Evolutionary conservation across 2,113 vertebrate species (phyloP).

Genomic region (Clinocottus analis): DNA sequence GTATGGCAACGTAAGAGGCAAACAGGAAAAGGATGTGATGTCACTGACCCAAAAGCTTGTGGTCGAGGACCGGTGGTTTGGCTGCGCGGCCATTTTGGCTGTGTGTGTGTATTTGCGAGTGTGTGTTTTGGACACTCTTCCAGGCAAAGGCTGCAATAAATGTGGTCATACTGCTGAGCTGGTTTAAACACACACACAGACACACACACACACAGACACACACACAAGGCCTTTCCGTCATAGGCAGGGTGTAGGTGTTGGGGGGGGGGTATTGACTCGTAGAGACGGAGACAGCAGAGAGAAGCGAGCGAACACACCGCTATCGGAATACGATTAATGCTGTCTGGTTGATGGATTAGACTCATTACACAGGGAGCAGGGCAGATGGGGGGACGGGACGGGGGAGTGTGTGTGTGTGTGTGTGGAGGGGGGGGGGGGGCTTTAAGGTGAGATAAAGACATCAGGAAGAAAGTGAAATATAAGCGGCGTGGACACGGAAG

Average conservation of each 20-base stretch:
- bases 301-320: constrained; percentile 74
- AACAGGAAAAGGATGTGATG: constrained; percentile 80
- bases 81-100: constrained; percentile 75
- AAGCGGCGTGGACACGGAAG: neutral
- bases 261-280: constrained; percentile 76
- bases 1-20: constrained; percentile 60
- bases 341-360: constrained; percentile 83
- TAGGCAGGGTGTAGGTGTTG: constrained; percentile 71
- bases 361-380: constrained; percentile 76
- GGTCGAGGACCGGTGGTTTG: constrained; percentile 69
- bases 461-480: constrained; percentile 10
- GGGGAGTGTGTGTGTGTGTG: too few species aligned
- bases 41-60: constrained; percentile 70
- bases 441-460: constrained; percentile 11
- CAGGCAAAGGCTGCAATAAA: constrained; percentile 73
- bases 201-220: constrained; percentile 30
- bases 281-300: constrained; percentile 73
- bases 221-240: constrained; percentile 53
- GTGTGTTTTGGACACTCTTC: constrained; percentile 71
- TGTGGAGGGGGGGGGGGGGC: constrained; percentile 35
- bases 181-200: constrained; percentile 54
- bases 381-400: constrained; percentile 20
- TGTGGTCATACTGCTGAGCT: constrained; percentile 76
- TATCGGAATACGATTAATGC: constrained; percentile 83
- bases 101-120: constrained; percentile 55